Base-by-base conservation (phyloP, 1,140 invertebrate genomes). In the Sminthurinus signatus region DNA sequence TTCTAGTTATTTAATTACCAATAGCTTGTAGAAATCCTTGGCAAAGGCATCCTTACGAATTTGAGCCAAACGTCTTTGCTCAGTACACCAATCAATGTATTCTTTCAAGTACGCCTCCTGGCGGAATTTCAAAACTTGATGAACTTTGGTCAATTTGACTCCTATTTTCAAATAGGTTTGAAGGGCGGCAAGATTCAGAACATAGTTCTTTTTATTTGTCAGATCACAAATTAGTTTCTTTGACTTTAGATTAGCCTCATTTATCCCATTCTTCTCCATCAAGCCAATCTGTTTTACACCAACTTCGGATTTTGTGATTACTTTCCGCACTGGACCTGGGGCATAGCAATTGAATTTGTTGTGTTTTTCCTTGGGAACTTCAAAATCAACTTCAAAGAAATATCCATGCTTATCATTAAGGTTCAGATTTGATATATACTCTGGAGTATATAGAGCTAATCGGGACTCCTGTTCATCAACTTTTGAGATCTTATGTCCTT, bases 321-420 rank as follows among this genome's bases (percentile, higher is more conserved):
- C n/a, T 42, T 56, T 43, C 46, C 74, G 74, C 70, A 80, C 75
- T 14, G 77, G 71, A 62, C 76, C 77, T 64, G 81, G 77, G 27
- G 80, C 80, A 39, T 81, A 78, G 67, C 80, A 76, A 62, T 75
- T 77, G 73, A 83, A 80, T 2, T 19, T 12, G 71, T 83, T 74
- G 74, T 83, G 82, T 15, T 83, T 43, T 25, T 76, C 2, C 54
- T 70, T 2, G 2, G 75, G 74, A 66, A 78, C 76, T 3, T 69
- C 46, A 17, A 78, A 39, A 65, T 75, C 67, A 8, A 75, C 68
- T 51, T 84, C 81, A 32, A 84, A 71, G 56, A 83, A 79, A 66
- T 78, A 84, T 4, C 82, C 81, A 48, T 64, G 67, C 28, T 72
- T 19, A 64, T 74, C 71, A 74, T 79, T 73, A 67, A 78, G 8